These are phyloP conservation scores for Danio rerio DNA, from an alignment of 2,113 vertebrate genomes.

Conservation along the genomic window DNA sequence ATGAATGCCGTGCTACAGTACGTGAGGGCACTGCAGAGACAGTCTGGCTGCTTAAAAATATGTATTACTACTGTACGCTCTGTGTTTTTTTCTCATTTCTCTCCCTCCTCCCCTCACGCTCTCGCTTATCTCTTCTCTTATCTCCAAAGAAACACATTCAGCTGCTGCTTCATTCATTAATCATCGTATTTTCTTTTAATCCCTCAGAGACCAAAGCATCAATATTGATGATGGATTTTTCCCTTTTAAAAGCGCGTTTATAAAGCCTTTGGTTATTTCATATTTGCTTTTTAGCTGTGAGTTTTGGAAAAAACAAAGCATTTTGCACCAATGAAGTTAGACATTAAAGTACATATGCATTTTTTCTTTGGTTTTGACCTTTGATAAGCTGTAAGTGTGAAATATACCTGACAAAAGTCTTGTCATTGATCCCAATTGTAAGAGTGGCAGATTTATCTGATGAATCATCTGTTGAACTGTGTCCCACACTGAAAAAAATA, in stretches of 20 bases:
- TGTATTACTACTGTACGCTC: slow-evolving; percentile 10
- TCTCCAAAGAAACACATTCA: slow-evolving; percentile 40
- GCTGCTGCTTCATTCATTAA: slow-evolving; percentile 53
- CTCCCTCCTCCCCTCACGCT: not conserved
- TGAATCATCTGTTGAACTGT: not conserved
- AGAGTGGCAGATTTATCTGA: no score
- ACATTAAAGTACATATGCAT: not conserved
- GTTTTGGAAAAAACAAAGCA: not conserved
- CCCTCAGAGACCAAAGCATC: slow-evolving; percentile 21
- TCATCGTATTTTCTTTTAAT: slow-evolving; percentile 49
- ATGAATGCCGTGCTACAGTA: not conserved
- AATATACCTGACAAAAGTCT: not conserved
- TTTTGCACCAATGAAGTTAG: not conserved
- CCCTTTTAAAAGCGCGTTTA: slow-evolving; percentile 42
- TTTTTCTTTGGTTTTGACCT: not conserved
- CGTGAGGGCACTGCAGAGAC: slow-evolving; percentile 41
- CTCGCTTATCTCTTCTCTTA: slow-evolving; percentile 38
- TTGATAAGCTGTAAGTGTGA: not conserved
- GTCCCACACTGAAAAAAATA: no score
- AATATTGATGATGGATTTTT: slow-evolving; percentile 3
- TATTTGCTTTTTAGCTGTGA: no score
- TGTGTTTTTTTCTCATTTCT: slow-evolving; percentile 14
- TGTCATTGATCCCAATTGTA: no score
- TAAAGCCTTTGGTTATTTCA: not conserved
- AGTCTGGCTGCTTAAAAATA: slow-evolving; percentile 10